These are phyloP conservation scores for Pocillopora damicornis DNA, from an alignment of 64 coral and sea anemone genomes.

Conservation along the genomic window DNA sequence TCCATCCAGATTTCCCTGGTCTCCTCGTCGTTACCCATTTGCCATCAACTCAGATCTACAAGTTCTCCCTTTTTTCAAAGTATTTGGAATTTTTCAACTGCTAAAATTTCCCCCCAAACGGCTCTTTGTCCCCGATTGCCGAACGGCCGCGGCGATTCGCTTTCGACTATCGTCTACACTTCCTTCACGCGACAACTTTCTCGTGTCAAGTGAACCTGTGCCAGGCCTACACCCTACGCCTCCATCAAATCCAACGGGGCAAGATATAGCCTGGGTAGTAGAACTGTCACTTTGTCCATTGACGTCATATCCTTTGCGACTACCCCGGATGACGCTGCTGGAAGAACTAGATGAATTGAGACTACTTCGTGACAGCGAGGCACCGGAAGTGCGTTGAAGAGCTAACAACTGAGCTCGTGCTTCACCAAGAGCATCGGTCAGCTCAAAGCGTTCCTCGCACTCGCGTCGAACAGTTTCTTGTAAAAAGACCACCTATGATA, in stretches of 20 bases:
- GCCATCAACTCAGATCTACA: too few species aligned
- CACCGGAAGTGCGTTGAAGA: conserved; percentile 25
- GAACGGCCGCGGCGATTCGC: conserved; percentile 58
- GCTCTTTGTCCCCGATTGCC: conserved; percentile 39
- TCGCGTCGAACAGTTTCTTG: conserved; percentile 94
- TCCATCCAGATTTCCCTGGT: too few species aligned
- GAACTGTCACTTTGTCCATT: conserved; percentile 17
- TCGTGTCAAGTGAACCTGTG: conserved; percentile 55
- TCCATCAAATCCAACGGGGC: conserved; percentile 72
- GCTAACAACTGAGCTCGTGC: conserved; percentile 80
- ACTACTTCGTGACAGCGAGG: conserved; percentile 58
- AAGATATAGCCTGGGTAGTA: conserved; percentile 36
- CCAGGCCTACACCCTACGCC: conserved; percentile 35
- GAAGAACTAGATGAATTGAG: conserved; percentile 24
- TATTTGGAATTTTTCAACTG: not conserved
- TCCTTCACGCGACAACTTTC: conserved; percentile 21
- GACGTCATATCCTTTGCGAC: conserved; percentile 5
- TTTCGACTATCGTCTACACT: conserved; percentile 68
- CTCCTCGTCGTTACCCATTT: too few species aligned
- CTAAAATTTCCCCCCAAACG: conserved; percentile 51
- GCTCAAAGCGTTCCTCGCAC: conserved; percentile 87
- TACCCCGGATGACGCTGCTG: not conserved
- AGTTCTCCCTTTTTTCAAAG: too few species aligned
- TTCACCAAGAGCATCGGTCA: conserved; percentile 89
- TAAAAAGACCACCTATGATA: conserved; percentile 45